phyloP scores from a whole-genome alignment of 1,140 invertebrate species.

The Heliconius melpomene region DNA sequence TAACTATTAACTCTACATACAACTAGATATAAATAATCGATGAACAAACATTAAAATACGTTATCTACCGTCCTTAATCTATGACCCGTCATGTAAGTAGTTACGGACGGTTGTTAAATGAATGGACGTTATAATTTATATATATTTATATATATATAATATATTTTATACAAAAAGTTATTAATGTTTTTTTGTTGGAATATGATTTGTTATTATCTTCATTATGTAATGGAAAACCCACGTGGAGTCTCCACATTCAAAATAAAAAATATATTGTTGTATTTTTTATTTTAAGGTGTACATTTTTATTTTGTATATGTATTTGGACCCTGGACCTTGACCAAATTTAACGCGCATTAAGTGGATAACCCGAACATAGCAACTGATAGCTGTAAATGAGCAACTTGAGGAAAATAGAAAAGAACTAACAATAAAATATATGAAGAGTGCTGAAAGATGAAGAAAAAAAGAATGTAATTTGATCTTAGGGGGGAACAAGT shows the following conservation, averaged over 20 bases:
- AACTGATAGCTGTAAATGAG: too few species aligned
- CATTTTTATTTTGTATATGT: too few species aligned
- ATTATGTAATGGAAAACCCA: not conserved
- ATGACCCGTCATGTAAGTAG: constrained; percentile 31
- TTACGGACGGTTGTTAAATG: constrained; percentile 11
- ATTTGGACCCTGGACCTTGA: too few species aligned
- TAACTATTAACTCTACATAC: not conserved
- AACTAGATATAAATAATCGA: constrained; percentile 6
- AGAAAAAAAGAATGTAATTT: too few species aligned
- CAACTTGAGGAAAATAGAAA: too few species aligned
- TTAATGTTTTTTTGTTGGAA: not conserved
- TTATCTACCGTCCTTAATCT: constrained; percentile 37
- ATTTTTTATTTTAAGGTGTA: too few species aligned
- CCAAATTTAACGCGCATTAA: too few species aligned
- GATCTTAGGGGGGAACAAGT: too few species aligned
- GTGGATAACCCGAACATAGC: too few species aligned
- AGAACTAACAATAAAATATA: too few species aligned
- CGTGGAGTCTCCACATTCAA: not conserved
- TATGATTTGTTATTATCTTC: not conserved
- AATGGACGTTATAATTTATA: constrained; percentile 1
- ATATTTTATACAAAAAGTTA: not conserved
- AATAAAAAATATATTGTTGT: not conserved
- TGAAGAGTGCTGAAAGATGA: too few species aligned
- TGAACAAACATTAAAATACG: constrained; percentile 32
- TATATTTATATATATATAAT: not conserved